Percentiles rank a stretch among this genome's conserved stretches.
phyloP scores from a whole-genome alignment of 2,797 vertebrate genomes.

The Sitta carolinensis region DNA sequence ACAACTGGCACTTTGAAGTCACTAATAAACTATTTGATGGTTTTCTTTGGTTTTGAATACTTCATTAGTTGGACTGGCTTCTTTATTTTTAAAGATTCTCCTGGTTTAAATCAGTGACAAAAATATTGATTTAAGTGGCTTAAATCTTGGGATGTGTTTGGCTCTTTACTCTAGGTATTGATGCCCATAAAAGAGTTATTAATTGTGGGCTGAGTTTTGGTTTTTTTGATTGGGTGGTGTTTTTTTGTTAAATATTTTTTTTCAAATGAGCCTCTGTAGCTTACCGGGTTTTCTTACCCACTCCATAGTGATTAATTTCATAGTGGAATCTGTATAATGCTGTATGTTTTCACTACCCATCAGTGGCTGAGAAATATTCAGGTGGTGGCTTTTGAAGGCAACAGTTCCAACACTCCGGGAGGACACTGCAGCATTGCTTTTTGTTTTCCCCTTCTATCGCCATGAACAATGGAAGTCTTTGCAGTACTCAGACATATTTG shows the following conservation, averaged over 20 bases:
- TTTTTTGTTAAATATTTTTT: background rate
- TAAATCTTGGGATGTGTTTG: constrained; percentile 9
- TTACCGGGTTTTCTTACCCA: background rate
- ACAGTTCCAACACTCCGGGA: background rate
- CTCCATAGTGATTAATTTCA: background rate
- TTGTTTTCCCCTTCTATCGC: background rate
- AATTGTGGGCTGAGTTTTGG: background rate
- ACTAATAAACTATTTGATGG: background rate
- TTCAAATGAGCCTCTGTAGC: background rate
- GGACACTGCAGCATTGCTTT: background rate
- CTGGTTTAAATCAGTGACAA: constrained; percentile 36
- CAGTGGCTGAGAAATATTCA: background rate
- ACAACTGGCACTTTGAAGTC: background rate
- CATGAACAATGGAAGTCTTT: background rate
- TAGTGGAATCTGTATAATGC: background rate
- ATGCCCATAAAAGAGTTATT: background rate
- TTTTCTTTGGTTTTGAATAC: background rate
- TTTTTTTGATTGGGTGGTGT: rapidly evolving
- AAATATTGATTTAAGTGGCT: constrained; percentile 27
- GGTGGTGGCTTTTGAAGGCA: background rate
- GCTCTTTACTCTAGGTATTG: constrained; percentile 1
- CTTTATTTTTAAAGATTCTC: constrained; percentile 17
- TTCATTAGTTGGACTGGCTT: constrained; percentile 11
- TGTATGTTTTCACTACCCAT: background rate
- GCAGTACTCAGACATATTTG: background rate